Conservation (phyloP, 2,888 invertebrate species). For the Cataglyphis albicans region DNA sequence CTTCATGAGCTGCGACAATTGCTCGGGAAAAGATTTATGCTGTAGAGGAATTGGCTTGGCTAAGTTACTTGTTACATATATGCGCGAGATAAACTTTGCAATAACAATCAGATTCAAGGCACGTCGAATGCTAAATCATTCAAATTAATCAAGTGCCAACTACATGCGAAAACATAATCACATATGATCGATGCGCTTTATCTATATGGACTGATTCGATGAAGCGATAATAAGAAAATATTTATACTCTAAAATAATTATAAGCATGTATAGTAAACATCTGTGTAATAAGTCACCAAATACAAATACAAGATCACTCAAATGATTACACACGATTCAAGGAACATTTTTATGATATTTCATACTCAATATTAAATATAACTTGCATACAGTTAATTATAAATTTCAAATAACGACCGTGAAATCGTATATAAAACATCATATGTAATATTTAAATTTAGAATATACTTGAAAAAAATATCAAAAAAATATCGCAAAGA, state of each 20-base stretch:
- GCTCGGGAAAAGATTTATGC: constrained; percentile 24
- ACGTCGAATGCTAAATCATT: neutral
- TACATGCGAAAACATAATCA: neutral
- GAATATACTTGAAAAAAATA: neutral
- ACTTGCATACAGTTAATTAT: neutral
- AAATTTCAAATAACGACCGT: neutral
- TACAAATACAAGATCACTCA: neutral
- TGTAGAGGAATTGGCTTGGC: constrained; percentile 9
- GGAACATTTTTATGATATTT: neutral
- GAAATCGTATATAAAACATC: neutral
- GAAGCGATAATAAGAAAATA: constrained; percentile 30
- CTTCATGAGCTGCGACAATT: constrained; percentile 19
- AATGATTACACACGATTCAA: too few relatives aligned
- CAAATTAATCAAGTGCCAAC: neutral
- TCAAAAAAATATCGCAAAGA: neutral
- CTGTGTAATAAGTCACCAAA: neutral
- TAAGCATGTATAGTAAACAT: neutral
- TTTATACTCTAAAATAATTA: neutral
- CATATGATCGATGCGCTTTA: neutral
- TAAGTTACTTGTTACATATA: constrained; percentile 26
- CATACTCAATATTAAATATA: neutral
- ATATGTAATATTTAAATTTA: neutral
- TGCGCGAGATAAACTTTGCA: neutral
- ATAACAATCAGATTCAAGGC: constrained; percentile 1
- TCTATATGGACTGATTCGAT: neutral